Evolutionary conservation across 2,113 vertebrate species (phyloP).

Genomic region (Struthidea cinerea): DNA sequence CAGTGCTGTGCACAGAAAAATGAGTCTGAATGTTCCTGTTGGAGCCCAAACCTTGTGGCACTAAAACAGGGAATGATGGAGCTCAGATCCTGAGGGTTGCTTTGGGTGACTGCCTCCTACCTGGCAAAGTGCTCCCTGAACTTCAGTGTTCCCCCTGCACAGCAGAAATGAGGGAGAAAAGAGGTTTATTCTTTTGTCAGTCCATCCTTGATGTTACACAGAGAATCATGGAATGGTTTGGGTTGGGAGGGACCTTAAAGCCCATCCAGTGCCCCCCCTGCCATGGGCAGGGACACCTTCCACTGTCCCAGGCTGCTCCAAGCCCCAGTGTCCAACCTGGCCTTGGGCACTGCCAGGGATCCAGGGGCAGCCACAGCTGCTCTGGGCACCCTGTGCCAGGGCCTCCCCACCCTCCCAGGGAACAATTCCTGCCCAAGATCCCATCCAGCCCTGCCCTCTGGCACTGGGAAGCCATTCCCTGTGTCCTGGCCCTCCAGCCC

Average conservation of each 20-base stretch:
- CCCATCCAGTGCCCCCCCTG: fast-evolving
- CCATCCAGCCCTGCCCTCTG: too few species aligned
- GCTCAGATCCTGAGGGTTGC: fast-evolving
- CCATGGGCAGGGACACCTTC: background rate
- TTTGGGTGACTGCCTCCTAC: background rate
- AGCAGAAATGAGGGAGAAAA: background rate
- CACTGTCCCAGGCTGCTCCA: background rate
- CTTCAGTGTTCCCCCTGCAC: too few species aligned
- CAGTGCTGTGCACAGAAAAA: background rate
- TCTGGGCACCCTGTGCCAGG: too few species aligned
- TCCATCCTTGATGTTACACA: background rate
- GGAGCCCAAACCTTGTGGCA: background rate
- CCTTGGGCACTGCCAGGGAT: too few species aligned
- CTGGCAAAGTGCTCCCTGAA: fast-evolving
- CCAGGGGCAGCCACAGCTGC: too few species aligned
- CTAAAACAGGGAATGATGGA: background rate
- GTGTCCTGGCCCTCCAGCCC: too few species aligned
- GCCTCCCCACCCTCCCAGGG: too few species aligned
- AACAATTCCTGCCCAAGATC: too few species aligned
- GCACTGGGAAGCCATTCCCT: too few species aligned
- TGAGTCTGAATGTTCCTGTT: background rate
- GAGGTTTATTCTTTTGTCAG: background rate
- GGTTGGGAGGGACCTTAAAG: background rate
- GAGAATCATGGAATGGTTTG: background rate
- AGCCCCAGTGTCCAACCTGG: background rate